These are phyloP conservation scores for Dermolepida albohirtum DNA, from an alignment of 2,888 invertebrate species.

Conservation along the genomic window DNA sequence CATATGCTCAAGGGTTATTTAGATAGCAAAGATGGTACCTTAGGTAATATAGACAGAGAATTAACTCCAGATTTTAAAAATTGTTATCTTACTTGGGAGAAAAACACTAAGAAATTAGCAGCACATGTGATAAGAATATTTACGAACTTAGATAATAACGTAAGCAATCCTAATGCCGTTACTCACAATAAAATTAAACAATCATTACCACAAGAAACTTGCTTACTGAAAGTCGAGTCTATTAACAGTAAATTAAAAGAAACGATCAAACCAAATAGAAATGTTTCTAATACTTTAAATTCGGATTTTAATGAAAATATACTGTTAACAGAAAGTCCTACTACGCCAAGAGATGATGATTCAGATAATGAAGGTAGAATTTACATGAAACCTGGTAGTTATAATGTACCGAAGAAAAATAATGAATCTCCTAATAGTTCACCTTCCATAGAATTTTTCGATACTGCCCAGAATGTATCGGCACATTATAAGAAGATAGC, in stretches of 20 bases:
- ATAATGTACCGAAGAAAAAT: constrained; percentile 75
- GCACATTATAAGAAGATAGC: constrained; percentile 47
- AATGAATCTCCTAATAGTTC: constrained; percentile 51
- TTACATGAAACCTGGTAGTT: constrained; percentile 80
- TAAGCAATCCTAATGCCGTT: constrained; percentile 52
- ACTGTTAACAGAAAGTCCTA: constrained; percentile 70
- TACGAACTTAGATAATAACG: constrained; percentile 62
- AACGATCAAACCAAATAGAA: constrained; percentile 21
- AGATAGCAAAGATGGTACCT: constrained; percentile 62
- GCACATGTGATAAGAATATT: constrained; percentile 63
- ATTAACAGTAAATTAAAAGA: constrained; percentile 20
- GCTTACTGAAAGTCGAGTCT: constrained; percentile 3
- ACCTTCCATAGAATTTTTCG: constrained; percentile 60
- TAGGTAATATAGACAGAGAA: constrained; percentile 64
- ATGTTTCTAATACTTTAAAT: constrained; percentile 6
- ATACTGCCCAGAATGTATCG: constrained; percentile 61
- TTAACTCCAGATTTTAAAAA: constrained; percentile 61
- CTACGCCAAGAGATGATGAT: constrained; percentile 68
- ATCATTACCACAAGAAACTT: constrained; percentile 14
- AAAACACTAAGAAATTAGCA: constrained; percentile 61
- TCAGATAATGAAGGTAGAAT: constrained; percentile 57
- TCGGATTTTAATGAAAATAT: constrained; percentile 60
- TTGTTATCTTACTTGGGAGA: constrained; percentile 63
- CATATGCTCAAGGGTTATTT: constrained; percentile 74
- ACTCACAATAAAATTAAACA: constrained; percentile 34